phyloP scores from a whole-genome alignment of 2,888 invertebrate genomes.

The Heliconius cydno region DNA sequence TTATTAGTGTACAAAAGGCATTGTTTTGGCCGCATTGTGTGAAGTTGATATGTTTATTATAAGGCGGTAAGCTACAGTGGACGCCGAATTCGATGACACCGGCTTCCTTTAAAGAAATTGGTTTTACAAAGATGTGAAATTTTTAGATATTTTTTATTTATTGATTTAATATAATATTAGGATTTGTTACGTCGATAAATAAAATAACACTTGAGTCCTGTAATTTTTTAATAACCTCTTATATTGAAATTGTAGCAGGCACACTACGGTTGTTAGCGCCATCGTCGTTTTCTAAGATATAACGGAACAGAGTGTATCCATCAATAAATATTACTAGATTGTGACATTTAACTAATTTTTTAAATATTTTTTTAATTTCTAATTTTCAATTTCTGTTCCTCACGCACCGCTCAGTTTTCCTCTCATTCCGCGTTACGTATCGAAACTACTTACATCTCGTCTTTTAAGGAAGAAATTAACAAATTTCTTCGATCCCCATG shows the following conservation, averaged over 20 bases:
- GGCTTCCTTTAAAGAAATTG: constrained; percentile 22
- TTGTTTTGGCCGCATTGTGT: constrained; percentile 65
- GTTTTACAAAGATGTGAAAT: constrained; percentile 13
- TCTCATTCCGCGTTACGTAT: too few species aligned
- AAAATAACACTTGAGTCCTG: not conserved
- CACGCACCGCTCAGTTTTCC: too few species aligned
- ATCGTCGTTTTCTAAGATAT: too few species aligned
- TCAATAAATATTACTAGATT: too few species aligned
- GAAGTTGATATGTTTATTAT: constrained; percentile 74
- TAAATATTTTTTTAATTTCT: too few species aligned
- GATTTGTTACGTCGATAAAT: not conserved
- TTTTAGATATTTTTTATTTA: not conserved
- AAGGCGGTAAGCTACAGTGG: constrained; percentile 53
- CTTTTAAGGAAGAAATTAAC: not conserved
- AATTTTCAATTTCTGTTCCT: too few species aligned
- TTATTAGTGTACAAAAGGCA: constrained; percentile 66
- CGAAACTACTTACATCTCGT: not conserved
- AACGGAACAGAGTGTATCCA: too few species aligned
- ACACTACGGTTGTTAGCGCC: too few species aligned
- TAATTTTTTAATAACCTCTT: too few species aligned
- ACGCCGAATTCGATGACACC: constrained; percentile 35
- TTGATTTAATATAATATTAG: not conserved
- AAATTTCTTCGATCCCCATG: not conserved
- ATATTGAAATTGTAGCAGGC: too few species aligned
- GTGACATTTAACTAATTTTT: too few species aligned